These are phyloP conservation scores for Astyanax mexicanus DNA, from an alignment of 2,797 vertebrate genomes.

Conservation along the genomic window DNA sequence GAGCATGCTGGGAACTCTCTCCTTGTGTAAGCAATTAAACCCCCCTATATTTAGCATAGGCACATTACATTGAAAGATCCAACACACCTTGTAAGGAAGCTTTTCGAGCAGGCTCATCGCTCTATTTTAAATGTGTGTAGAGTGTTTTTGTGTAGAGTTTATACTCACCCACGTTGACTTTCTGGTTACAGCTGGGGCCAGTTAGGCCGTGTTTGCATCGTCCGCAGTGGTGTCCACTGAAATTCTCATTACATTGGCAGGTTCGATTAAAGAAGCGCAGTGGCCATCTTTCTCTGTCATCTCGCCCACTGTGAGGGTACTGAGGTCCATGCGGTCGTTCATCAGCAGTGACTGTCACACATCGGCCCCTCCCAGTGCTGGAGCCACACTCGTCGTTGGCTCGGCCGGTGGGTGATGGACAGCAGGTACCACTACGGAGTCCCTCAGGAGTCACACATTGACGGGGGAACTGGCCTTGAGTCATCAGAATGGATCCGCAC, in stretches of 20 bases:
- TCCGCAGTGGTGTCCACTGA: constrained; percentile 89
- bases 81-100: too few relatives aligned
- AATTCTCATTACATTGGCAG: constrained; percentile 88
- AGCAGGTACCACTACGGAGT: constrained; percentile 85
- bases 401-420: constrained; percentile 82
- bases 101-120: too few relatives aligned
- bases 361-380: constrained; percentile 85
- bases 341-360: constrained; percentile 80
- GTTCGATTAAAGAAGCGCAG: constrained; percentile 91
- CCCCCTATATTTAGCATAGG: too few relatives aligned
- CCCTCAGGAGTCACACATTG: constrained; percentile 81
- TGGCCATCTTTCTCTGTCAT: constrained; percentile 95
- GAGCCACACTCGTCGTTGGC: constrained; percentile 85
- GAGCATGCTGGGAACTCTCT: too few relatives aligned
- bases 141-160: neutral
- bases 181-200: constrained; percentile 86
- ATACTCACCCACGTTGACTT: constrained; percentile 82
- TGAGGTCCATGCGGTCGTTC: constrained; percentile 85
- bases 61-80: too few relatives aligned
- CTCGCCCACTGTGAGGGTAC: constrained; percentile 88
- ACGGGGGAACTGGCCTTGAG: constrained; percentile 87
- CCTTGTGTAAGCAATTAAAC: too few relatives aligned
- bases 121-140: too few relatives aligned
- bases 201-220: constrained; percentile 85
- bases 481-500: constrained; percentile 57